A percentile compares a stretch with the other conserved stretches of the same genome.
These are phyloP conservation scores for Papilio glaucus DNA, from an alignment of 1,140 invertebrate genomes.

Conservation along the genomic window DNA sequence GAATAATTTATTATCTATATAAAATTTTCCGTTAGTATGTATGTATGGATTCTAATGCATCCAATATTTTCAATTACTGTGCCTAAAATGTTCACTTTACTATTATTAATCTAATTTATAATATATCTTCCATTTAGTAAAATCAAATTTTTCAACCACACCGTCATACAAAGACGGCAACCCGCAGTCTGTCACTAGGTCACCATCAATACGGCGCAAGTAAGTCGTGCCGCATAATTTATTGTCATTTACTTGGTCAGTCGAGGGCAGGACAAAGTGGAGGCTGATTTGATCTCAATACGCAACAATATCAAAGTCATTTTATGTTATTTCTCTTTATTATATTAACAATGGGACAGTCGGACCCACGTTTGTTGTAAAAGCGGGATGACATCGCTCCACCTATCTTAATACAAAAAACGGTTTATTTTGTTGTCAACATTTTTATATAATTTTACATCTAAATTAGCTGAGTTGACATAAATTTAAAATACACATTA, in stretches of 20 bases:
- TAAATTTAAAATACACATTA: conserved; percentile 53
- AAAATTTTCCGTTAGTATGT: background rate
- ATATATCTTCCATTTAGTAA: no score
- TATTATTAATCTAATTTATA: background rate
- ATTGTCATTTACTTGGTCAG: conserved; percentile 80
- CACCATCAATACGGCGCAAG: background rate
- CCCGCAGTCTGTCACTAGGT: background rate
- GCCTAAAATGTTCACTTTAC: background rate
- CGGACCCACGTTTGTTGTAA: background rate
- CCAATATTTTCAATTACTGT: no score
- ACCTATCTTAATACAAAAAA: conserved; percentile 50
- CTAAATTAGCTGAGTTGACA: conserved; percentile 56
- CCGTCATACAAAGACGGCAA: background rate
- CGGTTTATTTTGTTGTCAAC: conserved; percentile 53
- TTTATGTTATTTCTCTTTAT: background rate
- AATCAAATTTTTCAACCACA: background rate
- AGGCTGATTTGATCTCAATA: conserved; percentile 47
- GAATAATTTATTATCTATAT: background rate
- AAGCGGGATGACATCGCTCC: background rate
- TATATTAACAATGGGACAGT: background rate
- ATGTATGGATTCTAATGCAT: background rate
- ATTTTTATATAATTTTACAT: conserved; percentile 55
- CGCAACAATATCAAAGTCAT: conserved; percentile 30
- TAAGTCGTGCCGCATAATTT: conserved; percentile 55
- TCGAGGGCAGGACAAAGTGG: conserved; percentile 58